Evolutionary conservation across 2,113 vertebrate genomes (phyloP), one percentile per base, ranked within the genome.

Genomic region (Lethenteron reissneri): DNA sequence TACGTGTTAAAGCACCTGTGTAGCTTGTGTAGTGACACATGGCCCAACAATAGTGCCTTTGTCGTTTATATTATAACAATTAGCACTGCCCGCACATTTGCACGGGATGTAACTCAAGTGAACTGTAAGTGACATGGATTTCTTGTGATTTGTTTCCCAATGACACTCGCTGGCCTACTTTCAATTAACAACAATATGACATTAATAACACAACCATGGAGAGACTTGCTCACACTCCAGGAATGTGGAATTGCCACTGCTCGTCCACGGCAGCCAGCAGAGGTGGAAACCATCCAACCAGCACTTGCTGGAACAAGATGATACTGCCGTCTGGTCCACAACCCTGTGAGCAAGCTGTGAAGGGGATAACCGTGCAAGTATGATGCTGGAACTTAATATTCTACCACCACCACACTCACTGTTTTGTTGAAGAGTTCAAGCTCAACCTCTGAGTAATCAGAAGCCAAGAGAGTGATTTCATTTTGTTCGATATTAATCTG

Each of bases 391-490:
- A 11, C 14, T 57, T 71, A 15, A 10, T n/a, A 70, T 57, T 8
- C 14, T 69, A 15, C 56, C n/a, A 69, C n/a, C n/a, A n/a, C 12
- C 11, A 12, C 71, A 85, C 85, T 85, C 76, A 95, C 94, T 1
- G 83, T 85, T 84, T 92, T 97, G 73, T 83, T 84, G 76, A 99
- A 97, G 70, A 99, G 78, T 76, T 99, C 94, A 72, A 99, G 76
- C 72, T 99, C 94, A n/a, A 80, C 91, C 77, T 94, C 94, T 1
- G 88, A 79, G 74, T 91, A 97, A 81, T 95, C 88, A 4, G 86
- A 85, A 0, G 91, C 85, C 91, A 97, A 87, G 78, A 85, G 85
- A 71, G 91, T 91, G 76, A 95, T 57, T 41, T 88, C 83, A 0
- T 85, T 95, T 74, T 90, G 84, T 1, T 86, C 82, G 78, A 85